Evolutionary conservation across 2,888 invertebrate species (phyloP), one percentile per base, ranked within the genome.

Genomic region (Neuroscelio doddi): DNA sequence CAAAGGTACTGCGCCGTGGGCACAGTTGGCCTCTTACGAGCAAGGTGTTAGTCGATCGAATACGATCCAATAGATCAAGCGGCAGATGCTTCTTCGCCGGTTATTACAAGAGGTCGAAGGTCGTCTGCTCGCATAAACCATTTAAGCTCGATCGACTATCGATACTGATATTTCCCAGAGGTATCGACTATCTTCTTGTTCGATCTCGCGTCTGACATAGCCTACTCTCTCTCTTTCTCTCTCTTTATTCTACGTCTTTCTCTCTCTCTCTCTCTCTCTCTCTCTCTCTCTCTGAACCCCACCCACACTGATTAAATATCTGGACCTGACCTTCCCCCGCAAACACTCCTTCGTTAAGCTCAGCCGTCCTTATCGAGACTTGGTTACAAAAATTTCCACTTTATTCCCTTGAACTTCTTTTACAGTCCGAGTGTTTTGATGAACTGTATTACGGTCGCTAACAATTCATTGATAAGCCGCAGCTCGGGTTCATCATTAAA

Each of bases 111-210:
- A 58, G 82, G 81, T 82, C 79, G 73, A 64, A 80, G 82, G 82
- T 83, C 78, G 78, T 75, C 75, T 76, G 79, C 74, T 83, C 82
- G 79, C 83, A 82, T 83, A 83, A 83, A 83, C 78, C 82, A 83
- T 81, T 83, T 83, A 80, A 76, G 75, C 75, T 70, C 76, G 82
- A 82, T 82, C 80, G 77, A 74, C 78, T 73, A 79, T 80, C 82
- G 82, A 82, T 81, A 79, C 79, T 79, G 81, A 80, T 81, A 80
- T 81, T 83, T 82, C 83, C 81, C 82, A 81, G 79, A 78, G 78
- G 77, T 78, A 79, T 76, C 76, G 74, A 68, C 72, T 82, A 80
- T 80, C 79, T 73, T 15, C 41, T 59, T 61, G 70, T 66, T 75
- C 72, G 73, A 82, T 83, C 81, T 78, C 62, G 59, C 56, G 55